Evolutionary conservation across 2,113 vertebrate genomes (phyloP), one percentile per base, ranked within the genome.

Genomic region (Manacus vitellinus): DNA sequence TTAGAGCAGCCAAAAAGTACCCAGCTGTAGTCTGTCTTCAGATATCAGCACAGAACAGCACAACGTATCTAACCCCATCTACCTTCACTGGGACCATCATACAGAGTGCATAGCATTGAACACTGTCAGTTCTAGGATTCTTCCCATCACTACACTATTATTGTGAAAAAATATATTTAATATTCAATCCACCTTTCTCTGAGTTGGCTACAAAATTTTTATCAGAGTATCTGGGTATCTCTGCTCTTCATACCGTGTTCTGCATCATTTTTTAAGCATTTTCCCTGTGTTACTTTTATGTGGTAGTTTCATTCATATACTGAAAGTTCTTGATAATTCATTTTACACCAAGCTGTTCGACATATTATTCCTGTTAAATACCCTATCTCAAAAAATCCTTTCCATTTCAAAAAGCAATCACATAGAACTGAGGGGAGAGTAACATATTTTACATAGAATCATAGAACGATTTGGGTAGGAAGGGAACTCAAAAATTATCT

Each of bases 1-100:
- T 4, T 1, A 46, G 59, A 61, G 6, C 18, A 67, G 33, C 9
- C 7, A 12, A 37, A 51, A 44, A 6, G 22, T 24, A 14, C 9
- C 8, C 39, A 41, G 8, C 5, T 27, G 8, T 4, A 16, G 47
- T 16, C 1, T 3, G 22, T 41, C 28, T 65, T 54, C 44, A 43
- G 3, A 17, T 30, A 6, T 11, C n/a, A 65, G 6, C 24, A 13
- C 5, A 61, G 44, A 52, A 12, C 27, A 44, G 31, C 31, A 54
- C 67, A 44, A 1, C 0, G 0, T 22, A 4, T 14, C 11, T 18
- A 41, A 46, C 13, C 8, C 12, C 35, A 33, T 11, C 49, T 39
- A 0, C 3, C 39, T 46, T 70, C 39, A 13, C 67, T 56, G 39
- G 35, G 33, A 33, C 39, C 71, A 15, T 0, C 5, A 4, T 5